Percentiles rank a stretch among this genome's conserved stretches.
phyloP scores from a whole-genome alignment of 2,113 vertebrate species.

The Bubalus kerabau region DNA sequence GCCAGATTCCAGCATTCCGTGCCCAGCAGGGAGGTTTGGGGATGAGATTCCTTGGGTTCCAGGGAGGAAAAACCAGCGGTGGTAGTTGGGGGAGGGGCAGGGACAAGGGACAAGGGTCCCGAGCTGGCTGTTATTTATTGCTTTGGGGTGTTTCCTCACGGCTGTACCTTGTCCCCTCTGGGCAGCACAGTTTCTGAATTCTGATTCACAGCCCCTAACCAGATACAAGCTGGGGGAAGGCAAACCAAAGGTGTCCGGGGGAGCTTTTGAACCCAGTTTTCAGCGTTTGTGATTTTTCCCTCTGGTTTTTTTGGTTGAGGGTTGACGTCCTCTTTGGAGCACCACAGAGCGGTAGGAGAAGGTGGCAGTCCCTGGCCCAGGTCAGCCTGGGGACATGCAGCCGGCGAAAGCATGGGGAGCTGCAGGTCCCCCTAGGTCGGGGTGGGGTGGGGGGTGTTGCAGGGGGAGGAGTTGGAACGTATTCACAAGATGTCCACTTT shows the following conservation, averaged over 20 bases:
- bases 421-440: neutral
- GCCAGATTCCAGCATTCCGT: neutral
- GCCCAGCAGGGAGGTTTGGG: neutral
- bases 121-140: constrained; percentile 57
- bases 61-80: fast-evolving
- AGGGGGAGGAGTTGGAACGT: constrained; percentile 8
- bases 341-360: constrained; percentile 24
- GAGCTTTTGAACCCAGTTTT: neutral
- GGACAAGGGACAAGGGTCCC: neutral
- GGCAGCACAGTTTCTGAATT: neutral
- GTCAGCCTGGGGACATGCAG: neutral
- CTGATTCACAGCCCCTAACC: neutral
- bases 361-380: neutral
- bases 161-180: neutral
- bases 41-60: constrained; percentile 11
- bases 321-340: neutral
- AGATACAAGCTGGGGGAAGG: neutral
- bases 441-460: fast-evolving
- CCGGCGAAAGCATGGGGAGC: neutral
- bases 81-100: neutral
- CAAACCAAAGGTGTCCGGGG: neutral
- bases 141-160: constrained; percentile 18
- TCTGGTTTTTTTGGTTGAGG: neutral
- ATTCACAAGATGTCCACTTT: constrained; percentile 45
- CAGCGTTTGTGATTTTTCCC: neutral